Evolutionary conservation across 1,140 invertebrate species (phyloP), one percentile per base, ranked within the genome.

Genomic region (Pogonomyrmex barbatus): DNA sequence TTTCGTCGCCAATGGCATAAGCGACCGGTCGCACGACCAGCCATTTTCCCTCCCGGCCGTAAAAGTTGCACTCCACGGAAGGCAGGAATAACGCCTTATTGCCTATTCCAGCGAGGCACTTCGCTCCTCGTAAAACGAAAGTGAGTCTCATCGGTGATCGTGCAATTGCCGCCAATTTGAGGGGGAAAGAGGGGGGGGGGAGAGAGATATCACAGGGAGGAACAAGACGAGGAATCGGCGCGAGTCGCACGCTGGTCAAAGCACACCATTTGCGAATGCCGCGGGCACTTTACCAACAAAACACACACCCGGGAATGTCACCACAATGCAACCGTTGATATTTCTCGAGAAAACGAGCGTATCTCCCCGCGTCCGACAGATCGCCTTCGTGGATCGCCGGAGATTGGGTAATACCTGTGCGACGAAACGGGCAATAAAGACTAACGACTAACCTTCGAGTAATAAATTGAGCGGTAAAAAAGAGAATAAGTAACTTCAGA

Each of bases 41-140:
- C 86, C 67, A 73, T 79, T 65, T 60, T 68, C 56, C 30, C 39
- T 65, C 10, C 1, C 17, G 73, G 33, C 85, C 83, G 83, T 89
- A 89, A 89, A 89, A 67, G 17, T 47, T 73, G 56, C 81, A 50
- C 39, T 89, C 73, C 68, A 58, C 47, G 14, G 54, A 36, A 47
- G 45, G 58, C 42, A n/a, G 60, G 50, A 56, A 79, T 88, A 75
- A 85, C 67, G 67, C 60, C 36, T 85, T 85, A 86, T 86, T 89
- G 85, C 82, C 45, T 77, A 85, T 87, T 47, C 45, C 24, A 76
- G 50, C 42, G 39, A 36, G 71, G 71, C 42, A 76, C 67, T 89
- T 89, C 76, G 77, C 87, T 88, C 70, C 87, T 89, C 88, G 83
- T 89, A 89, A 89, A 89, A 81, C 87, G 68, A 89, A 86, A 71